Base-by-base conservation (phyloP, 2,113 vertebrate species). In the Rana temporaria region DNA sequence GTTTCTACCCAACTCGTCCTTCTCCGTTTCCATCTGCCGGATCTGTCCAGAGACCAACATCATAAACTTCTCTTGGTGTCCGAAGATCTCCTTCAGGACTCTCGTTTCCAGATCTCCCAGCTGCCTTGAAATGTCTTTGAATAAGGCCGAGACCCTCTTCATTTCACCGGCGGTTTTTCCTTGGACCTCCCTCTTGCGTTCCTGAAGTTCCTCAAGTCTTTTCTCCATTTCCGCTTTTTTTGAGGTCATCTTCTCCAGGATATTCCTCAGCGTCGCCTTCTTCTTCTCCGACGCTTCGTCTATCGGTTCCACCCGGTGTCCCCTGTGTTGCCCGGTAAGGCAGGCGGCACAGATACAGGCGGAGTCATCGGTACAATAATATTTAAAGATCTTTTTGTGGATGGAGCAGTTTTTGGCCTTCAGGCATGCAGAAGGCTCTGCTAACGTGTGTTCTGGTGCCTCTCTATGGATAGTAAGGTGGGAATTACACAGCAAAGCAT, bases 371-470 rank as follows among this genome's bases (percentile, higher is more conserved):
- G 83, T 87, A 56, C 93, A 95, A 90, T 92, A 95, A 89, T 95
- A 93, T 0, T 92, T 90, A 87, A 93, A 93, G n/a, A 92, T 90
- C 83, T 95, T 92, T 65, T 94, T 92, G 86, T 95, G 93, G 38
- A 94, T 92, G 79, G 89, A 90, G 83, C 93, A 94, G 20, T 69
- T 69, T 48, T 4, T 17, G 34, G 34, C 17, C 34, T 38, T 38
- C 14, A 69, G n/a, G 66, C 30, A 19, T 20, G 18, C 42, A 18
- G 66, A 48, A 48, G 42, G 42, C 42, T 48, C 42, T 11, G 42
- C 6, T 12, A 48, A 12, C 9, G 42, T 12, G 7, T 69, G 66
- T 69, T 69, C 66, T 69, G 30, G 6, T 48, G 34, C 19, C 66
- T 42, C 48, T 6, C 34, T 69, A 6, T 69, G 66, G 4, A 19